Evolutionary conservation across 2,888 invertebrate genomes (phyloP), one percentile per base, ranked within the genome.

Genomic region (Dynastes maya): DNA sequence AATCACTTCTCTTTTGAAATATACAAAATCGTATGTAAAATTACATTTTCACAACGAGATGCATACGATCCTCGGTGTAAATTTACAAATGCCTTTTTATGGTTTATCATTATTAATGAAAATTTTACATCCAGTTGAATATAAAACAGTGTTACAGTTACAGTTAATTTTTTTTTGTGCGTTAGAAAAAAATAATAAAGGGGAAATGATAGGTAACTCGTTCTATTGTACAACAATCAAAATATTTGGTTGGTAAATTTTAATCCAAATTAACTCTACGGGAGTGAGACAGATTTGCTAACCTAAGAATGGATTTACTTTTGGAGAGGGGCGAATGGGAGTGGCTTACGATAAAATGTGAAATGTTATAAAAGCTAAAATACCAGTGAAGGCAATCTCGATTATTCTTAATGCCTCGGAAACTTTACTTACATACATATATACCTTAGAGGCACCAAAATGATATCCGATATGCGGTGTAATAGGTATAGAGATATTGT

Each of bases 221-320:
- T 71, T 76, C 80, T 67, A 80, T 79, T 80, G 78, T 81, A 74
- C 75, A 80, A 80, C 79, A 81, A 80, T 81, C 79, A 80, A 79
- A 84, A 84, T 84, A 84, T 83, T 84, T 84, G 83, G 82, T 81
- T 82, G 83, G 83, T 83, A 83, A 83, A 82, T 81, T 81, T 79
- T 79, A 67, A 83, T 81, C 79, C 79, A 81, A 83, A 80, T 79
- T 80, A 80, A 80, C 79, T 77, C 79, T 78, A 80, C 58, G 76
- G 64, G 78, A 83, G 80, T 79, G 80, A 80, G 80, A 71, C 70
- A 70, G 79, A 71, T 51, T 67, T 63, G 29, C 45, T 67, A 74
- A 53, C n/a, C 49, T 63, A 74, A 81, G 81, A 81, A 79, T 80
- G 76, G 79, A 77, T 79, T 78, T 80, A 78, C 81, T 78, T 80